phyloP scores from a whole-genome alignment of 1,140 invertebrate species.

The Brachionus asplanchnoidis region DNA sequence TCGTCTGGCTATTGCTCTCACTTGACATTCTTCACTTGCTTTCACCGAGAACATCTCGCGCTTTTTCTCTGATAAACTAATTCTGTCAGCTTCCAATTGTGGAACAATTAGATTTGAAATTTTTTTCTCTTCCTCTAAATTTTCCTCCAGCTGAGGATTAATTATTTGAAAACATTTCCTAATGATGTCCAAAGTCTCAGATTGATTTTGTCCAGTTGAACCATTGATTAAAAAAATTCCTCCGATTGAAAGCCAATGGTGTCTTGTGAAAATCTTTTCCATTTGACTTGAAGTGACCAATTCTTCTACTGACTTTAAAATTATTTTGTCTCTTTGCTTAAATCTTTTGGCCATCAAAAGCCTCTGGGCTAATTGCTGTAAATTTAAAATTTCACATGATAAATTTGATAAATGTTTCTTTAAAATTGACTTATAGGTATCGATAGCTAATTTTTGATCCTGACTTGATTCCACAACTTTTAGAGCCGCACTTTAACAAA shows the following conservation, averaged over 20 bases:
- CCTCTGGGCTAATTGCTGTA: not conserved
- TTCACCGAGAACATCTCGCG: not conserved
- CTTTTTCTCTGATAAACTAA: not conserved
- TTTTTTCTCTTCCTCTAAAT: not conserved
- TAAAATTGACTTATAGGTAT: not conserved
- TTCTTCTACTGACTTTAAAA: not conserved
- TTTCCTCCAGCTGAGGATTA: not conserved
- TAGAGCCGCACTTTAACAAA: not conserved
- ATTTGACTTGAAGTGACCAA: not conserved
- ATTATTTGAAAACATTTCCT: not conserved
- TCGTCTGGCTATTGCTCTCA: not conserved
- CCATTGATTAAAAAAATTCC: not conserved
- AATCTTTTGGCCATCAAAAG: slow-evolving; percentile 1
- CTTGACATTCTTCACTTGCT: not conserved
- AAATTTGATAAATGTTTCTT: not conserved
- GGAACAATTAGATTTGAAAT: not conserved
- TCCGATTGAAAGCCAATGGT: not conserved
- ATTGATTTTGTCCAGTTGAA: not conserved
- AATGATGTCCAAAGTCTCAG: not conserved
- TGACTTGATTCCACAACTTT: not conserved
- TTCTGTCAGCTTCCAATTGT: not conserved
- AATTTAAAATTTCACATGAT: not conserved
- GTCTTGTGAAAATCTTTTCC: not conserved
- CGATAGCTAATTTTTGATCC: not conserved
- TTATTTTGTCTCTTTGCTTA: not conserved